Evolutionary conservation across 2,888 invertebrate species (phyloP).

Genomic region (Automeris io): DNA sequence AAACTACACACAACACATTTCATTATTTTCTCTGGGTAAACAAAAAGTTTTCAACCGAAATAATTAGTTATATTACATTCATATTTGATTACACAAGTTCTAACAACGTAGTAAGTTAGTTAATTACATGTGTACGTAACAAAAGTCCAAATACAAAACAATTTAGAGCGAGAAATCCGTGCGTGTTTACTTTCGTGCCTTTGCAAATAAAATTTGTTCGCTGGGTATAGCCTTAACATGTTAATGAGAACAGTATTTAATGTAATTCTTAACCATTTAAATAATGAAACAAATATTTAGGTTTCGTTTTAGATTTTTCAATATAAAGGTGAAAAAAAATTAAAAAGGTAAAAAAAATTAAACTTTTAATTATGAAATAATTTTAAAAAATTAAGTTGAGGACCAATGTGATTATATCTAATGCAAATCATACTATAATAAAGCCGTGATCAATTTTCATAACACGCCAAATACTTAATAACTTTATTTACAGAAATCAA

Average conservation of each 20-base stretch:
- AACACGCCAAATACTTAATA: not conserved
- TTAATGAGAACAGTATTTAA: not conserved
- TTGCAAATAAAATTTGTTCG: constrained; percentile 1
- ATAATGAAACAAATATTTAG: not conserved
- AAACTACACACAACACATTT: too few species aligned
- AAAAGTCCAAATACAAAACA: constrained; percentile 1
- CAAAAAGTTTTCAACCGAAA: not conserved
- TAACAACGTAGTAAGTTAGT: constrained; percentile 7
- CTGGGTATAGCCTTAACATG: not conserved
- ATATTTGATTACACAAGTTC: constrained; percentile 6
- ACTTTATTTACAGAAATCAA: too few species aligned
- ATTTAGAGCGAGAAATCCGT: constrained; percentile 1
- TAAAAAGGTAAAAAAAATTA: too few species aligned
- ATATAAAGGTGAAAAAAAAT: too few species aligned
- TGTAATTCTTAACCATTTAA: not conserved
- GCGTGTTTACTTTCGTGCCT: constrained; percentile 1
- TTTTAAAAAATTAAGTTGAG: not conserved
- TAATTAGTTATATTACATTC: not conserved
- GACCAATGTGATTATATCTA: too few species aligned
- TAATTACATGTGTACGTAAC: constrained; percentile 8
- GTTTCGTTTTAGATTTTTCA: not conserved
- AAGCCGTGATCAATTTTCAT: too few species aligned
- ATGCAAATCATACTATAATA: too few species aligned
- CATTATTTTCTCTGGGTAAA: not conserved
- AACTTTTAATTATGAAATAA: too few species aligned